Conservation (phyloP, 1,140 invertebrate species). For the Bradysia coprophila region DNA sequence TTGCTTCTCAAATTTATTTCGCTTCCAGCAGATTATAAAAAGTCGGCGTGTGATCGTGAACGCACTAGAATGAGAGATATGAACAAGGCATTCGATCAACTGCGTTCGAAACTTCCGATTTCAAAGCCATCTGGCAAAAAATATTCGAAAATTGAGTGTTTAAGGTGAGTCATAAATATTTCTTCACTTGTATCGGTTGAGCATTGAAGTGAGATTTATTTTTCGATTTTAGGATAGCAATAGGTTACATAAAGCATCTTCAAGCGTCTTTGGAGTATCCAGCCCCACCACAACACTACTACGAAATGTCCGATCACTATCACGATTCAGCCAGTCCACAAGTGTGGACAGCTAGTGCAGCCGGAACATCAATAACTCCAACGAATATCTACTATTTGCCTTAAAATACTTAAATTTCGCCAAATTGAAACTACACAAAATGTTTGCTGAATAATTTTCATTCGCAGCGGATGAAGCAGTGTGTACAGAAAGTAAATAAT, state of each 20-base stretch:
- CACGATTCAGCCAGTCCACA: too few species aligned
- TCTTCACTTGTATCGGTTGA: background rate
- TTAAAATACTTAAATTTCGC: background rate
- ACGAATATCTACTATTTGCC: background rate
- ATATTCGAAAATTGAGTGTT: conserved; percentile 69
- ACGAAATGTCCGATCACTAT: background rate
- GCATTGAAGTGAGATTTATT: conserved; percentile 2
- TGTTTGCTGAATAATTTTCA: too few species aligned
- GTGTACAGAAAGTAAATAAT: too few species aligned
- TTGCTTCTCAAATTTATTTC: too few species aligned
- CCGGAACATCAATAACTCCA: too few species aligned
- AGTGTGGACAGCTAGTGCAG: too few species aligned
- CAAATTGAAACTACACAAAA: too few species aligned
- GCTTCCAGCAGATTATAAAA: conserved; percentile 65
- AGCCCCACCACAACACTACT: background rate
- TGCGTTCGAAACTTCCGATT: conserved; percentile 57
- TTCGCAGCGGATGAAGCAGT: too few species aligned
- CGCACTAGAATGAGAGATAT: conserved; percentile 73
- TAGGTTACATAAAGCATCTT: conserved; percentile 60
- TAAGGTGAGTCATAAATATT: conserved; percentile 32
- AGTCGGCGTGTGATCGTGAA: conserved; percentile 69
- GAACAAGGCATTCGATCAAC: conserved; percentile 66
- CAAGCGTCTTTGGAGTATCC: conserved; percentile 20
- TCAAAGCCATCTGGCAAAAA: conserved; percentile 75
- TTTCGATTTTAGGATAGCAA: conserved; percentile 47